A percentile compares a stretch with the other conserved stretches of the same genome.
Evolutionary conservation across 2,888 invertebrate genomes (phyloP).

Genomic region (Atrina japonica): DNA sequence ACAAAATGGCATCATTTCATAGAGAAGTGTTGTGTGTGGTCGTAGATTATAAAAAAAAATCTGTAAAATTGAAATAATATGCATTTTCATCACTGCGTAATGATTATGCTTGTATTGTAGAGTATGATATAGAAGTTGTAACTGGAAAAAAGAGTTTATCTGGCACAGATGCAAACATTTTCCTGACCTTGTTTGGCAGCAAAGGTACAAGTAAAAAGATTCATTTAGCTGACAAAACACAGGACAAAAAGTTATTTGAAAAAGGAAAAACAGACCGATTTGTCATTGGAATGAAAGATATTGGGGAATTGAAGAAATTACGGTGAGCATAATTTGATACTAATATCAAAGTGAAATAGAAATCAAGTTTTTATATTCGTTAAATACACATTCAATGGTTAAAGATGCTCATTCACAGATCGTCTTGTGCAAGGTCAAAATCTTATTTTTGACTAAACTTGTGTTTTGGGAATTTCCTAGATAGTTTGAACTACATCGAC

Average conservation of each 20-base stretch:
- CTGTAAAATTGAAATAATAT: too few relatives aligned
- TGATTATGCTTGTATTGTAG: constrained; percentile 54
- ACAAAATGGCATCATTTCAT: too few relatives aligned
- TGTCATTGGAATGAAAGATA: constrained; percentile 52
- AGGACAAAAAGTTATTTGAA: constrained; percentile 65
- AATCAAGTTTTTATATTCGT: too few relatives aligned
- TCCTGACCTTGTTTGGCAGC: constrained; percentile 68
- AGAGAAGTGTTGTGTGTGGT: too few relatives aligned
- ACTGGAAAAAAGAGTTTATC: constrained; percentile 72
- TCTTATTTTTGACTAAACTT: too few relatives aligned
- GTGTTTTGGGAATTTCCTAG: too few relatives aligned
- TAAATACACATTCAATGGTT: too few relatives aligned
- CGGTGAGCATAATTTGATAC: constrained; percentile 52
- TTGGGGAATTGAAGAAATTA: constrained; percentile 70
- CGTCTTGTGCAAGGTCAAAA: too few relatives aligned
- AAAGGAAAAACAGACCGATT: constrained; percentile 66
- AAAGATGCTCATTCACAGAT: too few relatives aligned
- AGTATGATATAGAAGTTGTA: constrained; percentile 66
- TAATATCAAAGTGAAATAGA: neutral
- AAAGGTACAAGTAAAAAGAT: constrained; percentile 65
- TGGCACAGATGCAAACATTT: constrained; percentile 77
- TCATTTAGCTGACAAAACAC: constrained; percentile 58
- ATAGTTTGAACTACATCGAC: too few relatives aligned
- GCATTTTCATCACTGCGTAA: too few relatives aligned
- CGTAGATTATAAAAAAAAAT: too few relatives aligned